Evolutionary conservation across 2,888 invertebrate genomes (phyloP).

Genomic region (Caenorhabditis macrosperma): DNA sequence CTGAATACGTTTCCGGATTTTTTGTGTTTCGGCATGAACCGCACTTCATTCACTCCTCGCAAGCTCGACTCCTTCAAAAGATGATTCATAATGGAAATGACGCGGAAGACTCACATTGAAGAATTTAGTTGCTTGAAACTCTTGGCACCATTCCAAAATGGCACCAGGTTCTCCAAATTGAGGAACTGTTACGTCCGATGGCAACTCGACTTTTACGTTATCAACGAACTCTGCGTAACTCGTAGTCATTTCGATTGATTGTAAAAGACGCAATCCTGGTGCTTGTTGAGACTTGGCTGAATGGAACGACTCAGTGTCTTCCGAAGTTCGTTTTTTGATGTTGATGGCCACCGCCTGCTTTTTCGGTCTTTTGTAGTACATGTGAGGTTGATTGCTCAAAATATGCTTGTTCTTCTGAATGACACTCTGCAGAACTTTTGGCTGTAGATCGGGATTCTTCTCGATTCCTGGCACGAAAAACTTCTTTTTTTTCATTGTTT

Average conservation of each 20-base stretch:
- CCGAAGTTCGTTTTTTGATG: constrained; percentile 8
- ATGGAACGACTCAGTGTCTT: constrained; percentile 61
- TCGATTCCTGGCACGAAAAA: constrained; percentile 62
- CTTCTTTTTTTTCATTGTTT: constrained; percentile 41
- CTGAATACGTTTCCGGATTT: constrained; percentile 27
- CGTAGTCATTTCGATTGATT: constrained; percentile 34
- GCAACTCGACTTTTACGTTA: constrained; percentile 44
- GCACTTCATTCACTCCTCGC: constrained; percentile 50
- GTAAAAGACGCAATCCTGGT: constrained; percentile 34
- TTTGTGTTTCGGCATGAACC: constrained; percentile 22
- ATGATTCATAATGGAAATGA: too few species aligned
- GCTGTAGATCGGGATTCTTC: constrained; percentile 55
- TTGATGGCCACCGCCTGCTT: constrained; percentile 2
- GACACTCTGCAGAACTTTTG: constrained; percentile 66
- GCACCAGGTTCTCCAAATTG: constrained; percentile 62
- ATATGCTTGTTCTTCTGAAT: constrained; percentile 34
- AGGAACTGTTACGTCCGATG: constrained; percentile 16
- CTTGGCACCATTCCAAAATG: constrained; percentile 59
- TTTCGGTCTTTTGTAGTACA: constrained; percentile 41
- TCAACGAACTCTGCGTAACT: constrained; percentile 59
- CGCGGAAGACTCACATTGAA: too few species aligned
- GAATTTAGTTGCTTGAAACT: constrained; percentile 38
- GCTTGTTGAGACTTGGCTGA: constrained; percentile 60
- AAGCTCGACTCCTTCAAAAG: too few species aligned
- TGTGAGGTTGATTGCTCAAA: constrained; percentile 26